Percentiles rank a stretch among this genome's conserved stretches.
Evolutionary conservation across 2,797 vertebrate species (phyloP).

Genomic region (Tympanoctomys barrerae): DNA sequence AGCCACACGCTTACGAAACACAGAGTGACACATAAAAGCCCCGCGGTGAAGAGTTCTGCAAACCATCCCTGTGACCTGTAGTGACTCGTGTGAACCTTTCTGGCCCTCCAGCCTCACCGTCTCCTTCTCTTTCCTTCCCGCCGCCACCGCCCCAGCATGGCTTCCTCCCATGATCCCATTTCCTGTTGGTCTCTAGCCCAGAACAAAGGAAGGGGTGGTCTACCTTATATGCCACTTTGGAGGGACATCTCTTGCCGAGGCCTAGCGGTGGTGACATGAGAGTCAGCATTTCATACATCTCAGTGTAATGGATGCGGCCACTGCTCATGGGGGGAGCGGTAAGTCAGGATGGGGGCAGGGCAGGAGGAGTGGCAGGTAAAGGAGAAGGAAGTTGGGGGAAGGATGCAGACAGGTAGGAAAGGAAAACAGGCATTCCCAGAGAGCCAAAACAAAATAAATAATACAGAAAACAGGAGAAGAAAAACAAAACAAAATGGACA

Average conservation of each 20-base stretch:
- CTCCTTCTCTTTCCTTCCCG: neutral
- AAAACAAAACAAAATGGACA: slow-evolving; percentile 88
- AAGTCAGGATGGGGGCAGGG: slow-evolving; percentile 71
- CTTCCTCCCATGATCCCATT: slow-evolving; percentile 75
- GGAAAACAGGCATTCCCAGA: slow-evolving; percentile 89
- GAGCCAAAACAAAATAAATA: slow-evolving; percentile 86
- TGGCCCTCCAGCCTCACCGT: neutral
- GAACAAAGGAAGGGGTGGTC: slow-evolving; percentile 89
- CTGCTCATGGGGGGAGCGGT: slow-evolving; percentile 91
- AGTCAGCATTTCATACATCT: slow-evolving; percentile 99
- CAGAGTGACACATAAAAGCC: neutral
- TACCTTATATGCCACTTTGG: slow-evolving; percentile 99
- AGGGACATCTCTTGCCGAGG: slow-evolving; percentile 99
- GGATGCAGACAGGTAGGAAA: slow-evolving; percentile 78
- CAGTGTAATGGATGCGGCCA: slow-evolving; percentile 99
- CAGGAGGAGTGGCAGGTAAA: slow-evolving; percentile 79
- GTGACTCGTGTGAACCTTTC: neutral
- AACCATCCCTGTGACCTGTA: neutral
- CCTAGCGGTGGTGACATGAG: slow-evolving; percentile 99
- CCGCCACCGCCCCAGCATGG: slow-evolving; percentile 45
- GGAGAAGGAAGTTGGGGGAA: slow-evolving; percentile 83
- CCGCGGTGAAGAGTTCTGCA: neutral
- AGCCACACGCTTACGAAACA: slow-evolving; percentile 26
- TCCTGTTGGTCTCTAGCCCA: slow-evolving; percentile 84
- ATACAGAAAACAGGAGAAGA: slow-evolving; percentile 88